These are phyloP conservation scores for Slavum lentiscoides DNA, from an alignment of 2,888 invertebrate species.

Conservation along the genomic window DNA sequence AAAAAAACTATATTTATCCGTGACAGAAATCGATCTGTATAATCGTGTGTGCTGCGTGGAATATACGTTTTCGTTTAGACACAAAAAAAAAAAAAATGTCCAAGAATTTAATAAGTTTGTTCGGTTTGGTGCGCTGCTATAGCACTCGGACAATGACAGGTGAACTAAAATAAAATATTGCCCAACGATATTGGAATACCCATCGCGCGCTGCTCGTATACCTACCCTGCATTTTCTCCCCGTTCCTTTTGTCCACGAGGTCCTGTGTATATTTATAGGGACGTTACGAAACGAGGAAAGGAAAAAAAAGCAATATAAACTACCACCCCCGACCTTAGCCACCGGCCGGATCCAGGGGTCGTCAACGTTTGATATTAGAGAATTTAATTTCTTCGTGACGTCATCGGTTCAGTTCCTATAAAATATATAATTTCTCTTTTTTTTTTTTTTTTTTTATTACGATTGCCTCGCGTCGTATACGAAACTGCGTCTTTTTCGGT, in stretches of 20 bases:
- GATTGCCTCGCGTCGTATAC: too few relatives aligned
- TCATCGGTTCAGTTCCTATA: slow-evolving; percentile 5
- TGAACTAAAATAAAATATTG: slow-evolving; percentile 53
- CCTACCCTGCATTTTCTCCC: background rate
- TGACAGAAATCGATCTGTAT: background rate
- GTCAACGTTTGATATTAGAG: slow-evolving; percentile 41
- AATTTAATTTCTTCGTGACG: slow-evolving; percentile 36
- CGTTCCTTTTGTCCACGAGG: slow-evolving; percentile 26
- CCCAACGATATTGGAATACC: slow-evolving; percentile 48
- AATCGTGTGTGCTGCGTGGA: background rate
- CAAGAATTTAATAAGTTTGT: slow-evolving; percentile 53
- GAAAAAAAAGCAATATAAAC: slow-evolving; percentile 51
- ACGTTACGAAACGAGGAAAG: slow-evolving; percentile 35
- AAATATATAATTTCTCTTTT: too few relatives aligned
- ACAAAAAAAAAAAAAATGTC: slow-evolving; percentile 41
- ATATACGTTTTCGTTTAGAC: slow-evolving; percentile 15
- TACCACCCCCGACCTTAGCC: slow-evolving; percentile 22
- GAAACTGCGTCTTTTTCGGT: background rate
- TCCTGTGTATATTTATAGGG: slow-evolving; percentile 5
- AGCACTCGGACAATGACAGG: slow-evolving; percentile 50
- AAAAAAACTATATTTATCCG: background rate
- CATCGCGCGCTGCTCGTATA: slow-evolving; percentile 2
- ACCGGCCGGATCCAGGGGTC: slow-evolving; percentile 33
- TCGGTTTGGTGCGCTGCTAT: slow-evolving; percentile 27
- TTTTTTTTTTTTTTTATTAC: too few relatives aligned